A percentile compares a stretch with the other conserved stretches of the same genome.
Conservation (phyloP, 2,888 invertebrate species). For the Ennomos fuscantarius region DNA sequence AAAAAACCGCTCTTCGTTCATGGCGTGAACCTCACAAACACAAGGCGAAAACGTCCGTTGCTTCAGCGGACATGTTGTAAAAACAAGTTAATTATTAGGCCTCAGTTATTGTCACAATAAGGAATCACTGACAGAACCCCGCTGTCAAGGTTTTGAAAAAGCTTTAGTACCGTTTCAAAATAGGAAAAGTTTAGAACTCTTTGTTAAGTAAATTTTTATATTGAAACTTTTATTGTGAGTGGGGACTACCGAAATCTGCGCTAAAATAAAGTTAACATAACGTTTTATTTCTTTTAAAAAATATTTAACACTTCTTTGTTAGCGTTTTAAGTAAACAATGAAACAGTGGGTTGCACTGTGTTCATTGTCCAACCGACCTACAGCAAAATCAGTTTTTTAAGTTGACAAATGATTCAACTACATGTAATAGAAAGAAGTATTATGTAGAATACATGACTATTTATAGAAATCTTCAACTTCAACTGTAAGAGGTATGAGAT, state of each 20-base stretch:
- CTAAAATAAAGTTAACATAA: not conserved
- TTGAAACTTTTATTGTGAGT: constrained; percentile 4
- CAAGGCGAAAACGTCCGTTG: constrained; percentile 42
- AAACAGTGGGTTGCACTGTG: constrained; percentile 24
- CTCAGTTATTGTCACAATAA: constrained; percentile 66
- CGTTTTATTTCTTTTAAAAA: not conserved
- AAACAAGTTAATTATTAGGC: constrained; percentile 75
- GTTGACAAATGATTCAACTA: too few species aligned
- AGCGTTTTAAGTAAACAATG: constrained; percentile 3
- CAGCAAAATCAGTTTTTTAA: constrained; percentile 15
- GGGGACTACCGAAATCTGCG: not conserved
- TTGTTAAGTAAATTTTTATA: not conserved
- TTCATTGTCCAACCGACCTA: constrained; percentile 22
- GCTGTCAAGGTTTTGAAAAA: constrained; percentile 48
- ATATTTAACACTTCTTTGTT: constrained; percentile 13
- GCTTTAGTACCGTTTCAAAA: constrained; percentile 34
- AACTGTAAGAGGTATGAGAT: too few species aligned
- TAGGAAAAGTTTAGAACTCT: constrained; percentile 23
- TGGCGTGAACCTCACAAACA: constrained; percentile 14
- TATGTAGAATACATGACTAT: too few species aligned
- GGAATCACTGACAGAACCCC: constrained; percentile 58
- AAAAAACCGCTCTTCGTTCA: constrained; percentile 17
- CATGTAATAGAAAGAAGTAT: too few species aligned
- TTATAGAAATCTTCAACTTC: too few species aligned
- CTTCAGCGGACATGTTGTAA: constrained; percentile 57